phyloP scores from a whole-genome alignment of 2,797 vertebrate genomes.

The Chloroceryle inda region DNA sequence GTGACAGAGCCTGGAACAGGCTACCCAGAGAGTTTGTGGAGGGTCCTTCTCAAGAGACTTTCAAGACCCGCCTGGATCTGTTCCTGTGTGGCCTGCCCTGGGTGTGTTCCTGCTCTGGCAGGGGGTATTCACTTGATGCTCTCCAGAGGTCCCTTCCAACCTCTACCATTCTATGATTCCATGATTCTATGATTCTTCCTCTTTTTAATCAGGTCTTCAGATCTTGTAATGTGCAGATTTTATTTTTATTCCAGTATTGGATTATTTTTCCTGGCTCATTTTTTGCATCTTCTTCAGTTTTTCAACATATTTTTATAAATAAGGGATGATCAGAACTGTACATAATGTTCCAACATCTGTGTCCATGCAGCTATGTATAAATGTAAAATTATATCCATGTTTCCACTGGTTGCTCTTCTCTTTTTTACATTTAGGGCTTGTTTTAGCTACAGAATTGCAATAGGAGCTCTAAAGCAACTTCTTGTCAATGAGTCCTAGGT shows the following conservation, averaged over 20 bases:
- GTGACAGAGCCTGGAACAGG: no score
- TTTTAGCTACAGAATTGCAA: background rate
- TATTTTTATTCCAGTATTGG: background rate
- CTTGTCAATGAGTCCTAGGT: background rate
- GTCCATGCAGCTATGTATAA: background rate
- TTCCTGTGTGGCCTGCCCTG: no score
- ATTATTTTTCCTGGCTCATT: conserved; percentile 9
- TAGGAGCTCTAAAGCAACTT: background rate
- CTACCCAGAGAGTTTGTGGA: no score
- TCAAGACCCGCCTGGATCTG: no score
- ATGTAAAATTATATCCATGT: background rate
- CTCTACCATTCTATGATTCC: no score
- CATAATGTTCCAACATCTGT: background rate
- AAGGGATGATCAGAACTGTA: background rate
- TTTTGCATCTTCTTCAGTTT: conserved; percentile 16
- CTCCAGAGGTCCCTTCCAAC: no score
- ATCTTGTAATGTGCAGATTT: background rate
- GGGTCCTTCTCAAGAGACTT: no score
- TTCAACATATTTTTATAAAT: conserved; percentile 26
- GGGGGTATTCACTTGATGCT: no score
- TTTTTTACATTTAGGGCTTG: background rate
- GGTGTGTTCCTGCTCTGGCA: no score
- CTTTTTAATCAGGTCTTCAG: background rate
- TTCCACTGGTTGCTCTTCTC: background rate
- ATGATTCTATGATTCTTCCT: background rate